Percentiles rank a stretch among this genome's conserved stretches.
Conservation (phyloP, 2,888 invertebrate species). For the Idaea straminata region DNA sequence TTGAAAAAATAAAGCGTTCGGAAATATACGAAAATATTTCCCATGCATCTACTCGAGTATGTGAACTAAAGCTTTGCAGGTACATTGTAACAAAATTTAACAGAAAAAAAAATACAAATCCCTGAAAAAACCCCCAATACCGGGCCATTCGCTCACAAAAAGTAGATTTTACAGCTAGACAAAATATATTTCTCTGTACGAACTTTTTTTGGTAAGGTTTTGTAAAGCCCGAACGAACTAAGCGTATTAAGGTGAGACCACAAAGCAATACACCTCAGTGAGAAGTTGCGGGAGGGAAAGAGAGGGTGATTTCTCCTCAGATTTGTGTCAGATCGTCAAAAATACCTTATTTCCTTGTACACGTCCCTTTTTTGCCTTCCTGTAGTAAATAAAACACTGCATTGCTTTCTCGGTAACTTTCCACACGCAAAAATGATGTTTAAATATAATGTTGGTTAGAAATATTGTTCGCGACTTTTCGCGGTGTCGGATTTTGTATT, state of each 20-base stretch:
- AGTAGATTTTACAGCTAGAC: slow-evolving; percentile 23
- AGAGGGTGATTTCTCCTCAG: background rate
- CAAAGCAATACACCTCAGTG: slow-evolving; percentile 12
- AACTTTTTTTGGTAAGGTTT: slow-evolving; percentile 32
- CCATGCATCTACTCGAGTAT: background rate
- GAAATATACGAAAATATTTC: background rate
- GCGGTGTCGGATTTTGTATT: background rate
- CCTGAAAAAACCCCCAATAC: slow-evolving; percentile 31
- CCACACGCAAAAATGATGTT: slow-evolving; percentile 9
- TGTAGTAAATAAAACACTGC: background rate
- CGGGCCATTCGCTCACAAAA: slow-evolving; percentile 23
- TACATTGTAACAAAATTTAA: slow-evolving; percentile 30
- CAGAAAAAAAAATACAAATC: slow-evolving; percentile 31
- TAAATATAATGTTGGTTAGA: slow-evolving; percentile 20
- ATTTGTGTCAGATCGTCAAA: no score
- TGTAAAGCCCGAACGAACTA: slow-evolving; percentile 41
- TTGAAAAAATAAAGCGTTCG: background rate
- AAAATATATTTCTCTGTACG: slow-evolving; percentile 20
- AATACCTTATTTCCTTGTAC: background rate
- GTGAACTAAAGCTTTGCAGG: slow-evolving; percentile 6
- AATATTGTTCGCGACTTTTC: slow-evolving; percentile 16
- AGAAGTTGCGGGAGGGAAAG: background rate
- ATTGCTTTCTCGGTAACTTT: slow-evolving; percentile 8
- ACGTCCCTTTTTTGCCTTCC: background rate
- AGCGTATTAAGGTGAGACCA: slow-evolving; percentile 42